These are phyloP conservation scores for Harlomillsia oculata DNA, from an alignment of 1,140 invertebrate species.

Conservation along the genomic window DNA sequence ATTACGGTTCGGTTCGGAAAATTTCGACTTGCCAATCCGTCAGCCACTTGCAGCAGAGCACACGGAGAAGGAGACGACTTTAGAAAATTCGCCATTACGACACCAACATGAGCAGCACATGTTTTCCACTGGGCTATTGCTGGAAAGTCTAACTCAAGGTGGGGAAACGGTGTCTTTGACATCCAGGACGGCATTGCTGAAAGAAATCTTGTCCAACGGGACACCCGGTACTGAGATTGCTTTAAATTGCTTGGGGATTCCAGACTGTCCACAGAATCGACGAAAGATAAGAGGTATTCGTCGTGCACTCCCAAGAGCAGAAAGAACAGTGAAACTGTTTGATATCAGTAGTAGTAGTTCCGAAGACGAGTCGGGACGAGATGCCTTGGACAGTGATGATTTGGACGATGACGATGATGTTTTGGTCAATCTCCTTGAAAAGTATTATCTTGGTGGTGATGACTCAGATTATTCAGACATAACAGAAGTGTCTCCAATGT, in stretches of 20 bases:
- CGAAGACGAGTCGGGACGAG: background rate
- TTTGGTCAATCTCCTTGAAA: slow-evolving; percentile 13
- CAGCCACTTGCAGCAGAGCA: too few species aligned
- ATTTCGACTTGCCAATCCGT: too few species aligned
- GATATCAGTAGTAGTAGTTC: slow-evolving; percentile 8
- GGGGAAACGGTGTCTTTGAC: background rate
- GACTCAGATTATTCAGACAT: slow-evolving; percentile 16
- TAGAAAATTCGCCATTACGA: too few species aligned
- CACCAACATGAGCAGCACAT: too few species aligned
- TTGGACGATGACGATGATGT: slow-evolving; percentile 13
- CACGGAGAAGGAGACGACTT: too few species aligned
- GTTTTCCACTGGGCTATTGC: background rate
- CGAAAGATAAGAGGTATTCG: too few species aligned
- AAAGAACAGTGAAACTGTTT: background rate
- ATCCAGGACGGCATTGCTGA: background rate
- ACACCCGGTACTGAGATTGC: too few species aligned
- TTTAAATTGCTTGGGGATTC: too few species aligned
- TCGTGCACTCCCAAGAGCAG: too few species aligned
- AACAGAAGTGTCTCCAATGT: slow-evolving; percentile 17
- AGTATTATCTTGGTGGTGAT: slow-evolving; percentile 8
- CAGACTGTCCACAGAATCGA: too few species aligned
- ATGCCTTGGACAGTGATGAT: background rate
- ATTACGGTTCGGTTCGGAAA: too few species aligned
- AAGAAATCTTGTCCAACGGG: too few species aligned
- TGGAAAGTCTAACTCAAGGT: background rate